Conservation (phyloP, 2,113 vertebrate species). For the Dendrocopos noguchii region DNA sequence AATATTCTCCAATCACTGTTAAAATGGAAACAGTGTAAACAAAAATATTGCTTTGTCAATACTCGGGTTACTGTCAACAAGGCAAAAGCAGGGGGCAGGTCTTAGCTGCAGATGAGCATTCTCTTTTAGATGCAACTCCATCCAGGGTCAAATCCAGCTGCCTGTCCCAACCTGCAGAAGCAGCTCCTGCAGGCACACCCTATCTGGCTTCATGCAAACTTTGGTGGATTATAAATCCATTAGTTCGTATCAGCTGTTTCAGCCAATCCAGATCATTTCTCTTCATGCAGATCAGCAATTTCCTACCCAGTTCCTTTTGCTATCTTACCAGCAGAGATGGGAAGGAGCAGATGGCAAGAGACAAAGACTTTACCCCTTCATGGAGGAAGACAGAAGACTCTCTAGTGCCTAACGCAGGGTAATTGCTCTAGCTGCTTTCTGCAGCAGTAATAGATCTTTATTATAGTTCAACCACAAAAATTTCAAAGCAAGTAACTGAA, state of each 20-base stretch:
- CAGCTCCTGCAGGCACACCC: background rate
- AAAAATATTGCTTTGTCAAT: background rate
- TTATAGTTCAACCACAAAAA: background rate
- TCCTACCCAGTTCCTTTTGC: background rate
- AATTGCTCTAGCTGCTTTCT: background rate
- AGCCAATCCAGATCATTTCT: background rate
- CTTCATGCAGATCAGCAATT: background rate
- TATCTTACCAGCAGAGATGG: background rate
- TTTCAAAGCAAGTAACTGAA: background rate
- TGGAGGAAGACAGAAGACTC: background rate
- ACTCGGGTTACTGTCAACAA: background rate
- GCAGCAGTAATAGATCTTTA: background rate
- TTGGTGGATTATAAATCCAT: background rate
- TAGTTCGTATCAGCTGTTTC: background rate
- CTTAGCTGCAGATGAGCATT: background rate
- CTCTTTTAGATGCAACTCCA: background rate
- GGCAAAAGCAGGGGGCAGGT: background rate
- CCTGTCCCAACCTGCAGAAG: background rate
- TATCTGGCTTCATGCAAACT: background rate
- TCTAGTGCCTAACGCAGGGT: background rate
- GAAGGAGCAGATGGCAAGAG: background rate
- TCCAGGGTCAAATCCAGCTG: background rate
- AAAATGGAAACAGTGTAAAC: background rate
- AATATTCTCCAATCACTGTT: background rate
- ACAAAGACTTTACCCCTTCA: background rate